A percentile compares a stretch with the other conserved stretches of the same genome.
Conservation (phyloP, 2,888 invertebrate genomes). For the Linnaemya vulpina region DNA sequence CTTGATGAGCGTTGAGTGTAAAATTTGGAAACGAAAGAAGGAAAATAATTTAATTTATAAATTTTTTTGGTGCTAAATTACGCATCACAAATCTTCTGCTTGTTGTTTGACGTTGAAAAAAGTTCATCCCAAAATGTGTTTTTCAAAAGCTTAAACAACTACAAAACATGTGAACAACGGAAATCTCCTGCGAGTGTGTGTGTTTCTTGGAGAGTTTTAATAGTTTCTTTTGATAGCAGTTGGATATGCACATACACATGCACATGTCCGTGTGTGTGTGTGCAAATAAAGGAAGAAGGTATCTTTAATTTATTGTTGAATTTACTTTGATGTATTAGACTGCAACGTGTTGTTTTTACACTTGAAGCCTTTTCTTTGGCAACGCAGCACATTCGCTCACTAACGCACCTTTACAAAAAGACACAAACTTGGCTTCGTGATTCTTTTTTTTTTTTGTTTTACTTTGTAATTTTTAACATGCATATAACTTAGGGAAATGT, state of each 20-base stretch:
- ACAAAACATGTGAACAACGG: not conserved
- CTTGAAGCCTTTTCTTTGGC: conserved; percentile 43
- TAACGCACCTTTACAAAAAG: not conserved
- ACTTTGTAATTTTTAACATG: conserved; percentile 47
- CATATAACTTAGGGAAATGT: not conserved
- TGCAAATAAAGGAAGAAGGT: conserved; percentile 52
- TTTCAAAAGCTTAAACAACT: conserved; percentile 46
- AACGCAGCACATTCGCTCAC: conserved; percentile 5
- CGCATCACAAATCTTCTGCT: conserved; percentile 58
- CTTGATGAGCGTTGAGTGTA: conserved; percentile 1
- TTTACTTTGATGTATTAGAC: conserved; percentile 68
- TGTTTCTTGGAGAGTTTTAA: conserved; percentile 21
- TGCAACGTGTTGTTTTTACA: conserved; percentile 70
- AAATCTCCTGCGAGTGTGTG: conserved; percentile 2
- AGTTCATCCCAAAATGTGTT: conserved; percentile 66
- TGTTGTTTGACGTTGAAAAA: conserved; percentile 52
- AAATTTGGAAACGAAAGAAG: conserved; percentile 40
- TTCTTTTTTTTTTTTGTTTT: too few species aligned
- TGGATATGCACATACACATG: conserved; percentile 6
- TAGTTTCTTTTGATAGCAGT: conserved; percentile 20
- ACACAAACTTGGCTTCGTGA: conserved; percentile 51
- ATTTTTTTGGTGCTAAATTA: conserved; percentile 56
- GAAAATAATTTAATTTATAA: conserved; percentile 61
- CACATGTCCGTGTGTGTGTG: conserved; percentile 7
- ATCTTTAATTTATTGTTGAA: conserved; percentile 70